Evolutionary conservation across 2,888 invertebrate species (phyloP).

Genomic region (Mesorhabditis spiculigera): DNA sequence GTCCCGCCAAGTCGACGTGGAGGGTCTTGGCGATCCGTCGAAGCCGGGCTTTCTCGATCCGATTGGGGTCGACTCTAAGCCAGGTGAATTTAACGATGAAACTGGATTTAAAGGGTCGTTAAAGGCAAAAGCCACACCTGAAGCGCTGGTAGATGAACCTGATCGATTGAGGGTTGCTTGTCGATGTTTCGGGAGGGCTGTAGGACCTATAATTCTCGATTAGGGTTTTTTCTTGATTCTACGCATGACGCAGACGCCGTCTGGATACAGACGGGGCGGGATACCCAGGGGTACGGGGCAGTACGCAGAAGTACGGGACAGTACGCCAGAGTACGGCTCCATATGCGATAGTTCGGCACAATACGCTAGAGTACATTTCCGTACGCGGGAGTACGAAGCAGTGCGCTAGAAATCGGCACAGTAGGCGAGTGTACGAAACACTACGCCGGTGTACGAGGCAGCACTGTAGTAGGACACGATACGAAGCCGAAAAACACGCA

Average conservation of each 20-base stretch:
- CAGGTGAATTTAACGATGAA: background rate
- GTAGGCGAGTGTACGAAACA: too few relatives aligned
- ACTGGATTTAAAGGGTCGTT: too few relatives aligned
- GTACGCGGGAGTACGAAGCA: background rate
- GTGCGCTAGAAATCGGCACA: too few relatives aligned
- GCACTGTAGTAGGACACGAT: too few relatives aligned
- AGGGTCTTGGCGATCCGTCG: too few relatives aligned
- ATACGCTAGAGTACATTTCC: too few relatives aligned
- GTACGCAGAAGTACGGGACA: background rate
- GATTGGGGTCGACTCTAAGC: background rate
- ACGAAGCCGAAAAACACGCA: too few relatives aligned
- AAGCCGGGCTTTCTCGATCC: background rate
- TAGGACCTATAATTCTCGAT: too few relatives aligned
- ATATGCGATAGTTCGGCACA: too few relatives aligned
- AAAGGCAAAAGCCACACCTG: background rate
- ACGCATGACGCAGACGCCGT: background rate
- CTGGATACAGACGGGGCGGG: too few relatives aligned
- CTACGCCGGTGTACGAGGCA: too few relatives aligned
- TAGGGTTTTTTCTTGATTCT: background rate
- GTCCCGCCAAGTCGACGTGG: background rate
- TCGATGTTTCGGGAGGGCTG: background rate
- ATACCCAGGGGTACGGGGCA: too few relatives aligned
- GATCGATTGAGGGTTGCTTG: background rate
- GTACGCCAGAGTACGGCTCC: background rate
- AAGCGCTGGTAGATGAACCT: background rate